Evolutionary conservation across 2,888 invertebrate genomes (phyloP), one percentile per base, ranked within the genome.

Genomic region (Drosophila rubida): DNA sequence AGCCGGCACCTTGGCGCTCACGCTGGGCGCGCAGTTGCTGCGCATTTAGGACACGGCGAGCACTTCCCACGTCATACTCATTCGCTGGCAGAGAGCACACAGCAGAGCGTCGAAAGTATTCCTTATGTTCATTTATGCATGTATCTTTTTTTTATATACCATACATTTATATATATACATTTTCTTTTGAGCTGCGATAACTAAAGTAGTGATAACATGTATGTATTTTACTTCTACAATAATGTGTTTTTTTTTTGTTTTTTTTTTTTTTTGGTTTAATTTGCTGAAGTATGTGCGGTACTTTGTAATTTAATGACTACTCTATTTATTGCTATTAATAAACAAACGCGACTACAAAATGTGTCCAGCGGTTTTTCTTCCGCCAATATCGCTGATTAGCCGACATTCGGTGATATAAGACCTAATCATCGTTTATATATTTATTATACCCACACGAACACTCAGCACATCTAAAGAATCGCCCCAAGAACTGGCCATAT

Each of bases 321-420:
- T 63, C 45, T 65, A 74, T 75, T 75, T 71, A 75, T 71, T 75
- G 74, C 55, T 71, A 42, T 53, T 66, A 76, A 75, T 75, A 75
- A 75, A 75, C 46, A 63, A 53, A 63, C 32, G 59, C 54, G 30
- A 65, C 9, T 30, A 48, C 69, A 16, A 14, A 19, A 37, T 39
- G 14, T 14, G 16, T 11, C 30, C 7, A 13, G 19, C 27, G 19
- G 16, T n/a, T 41, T 16, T 42, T 42, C 30, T 30, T 53, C 5
- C 41, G 16, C n/a, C n/a, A 30, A 27, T 19, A 6, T 11, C 14
- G 23, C 44, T 60, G 9, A 35, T 22, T 46, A 41, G 4, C 32
- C 19, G 5, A 35, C 7, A 16, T 42, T 35, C 23, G 1, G 3
- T 25, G 35, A 44, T 19, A 44, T 13, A 13, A 55, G 30, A 39